Evolutionary conservation across 2,113 vertebrate genomes (phyloP).

Genomic region (Saimiri boliviensis): DNA sequence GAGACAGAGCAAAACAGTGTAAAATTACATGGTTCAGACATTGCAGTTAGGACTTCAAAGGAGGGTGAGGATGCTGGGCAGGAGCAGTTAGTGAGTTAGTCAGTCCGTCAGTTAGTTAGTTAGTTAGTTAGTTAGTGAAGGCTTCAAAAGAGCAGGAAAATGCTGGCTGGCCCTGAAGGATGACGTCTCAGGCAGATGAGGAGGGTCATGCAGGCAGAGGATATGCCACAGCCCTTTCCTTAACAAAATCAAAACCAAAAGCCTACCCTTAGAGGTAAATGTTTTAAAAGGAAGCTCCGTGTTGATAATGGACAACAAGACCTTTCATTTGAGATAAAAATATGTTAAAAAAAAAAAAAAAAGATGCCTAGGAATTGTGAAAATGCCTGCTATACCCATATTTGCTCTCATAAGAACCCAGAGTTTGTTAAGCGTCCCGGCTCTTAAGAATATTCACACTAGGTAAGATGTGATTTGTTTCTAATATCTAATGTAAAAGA

Average conservation of each 20-base stretch:
- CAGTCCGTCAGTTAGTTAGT: neutral
- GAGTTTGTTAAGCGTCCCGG: neutral
- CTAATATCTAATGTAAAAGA: no score
- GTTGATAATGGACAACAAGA: neutral
- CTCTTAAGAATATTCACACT: neutral
- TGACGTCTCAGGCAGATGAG: neutral
- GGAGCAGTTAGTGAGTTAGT: neutral
- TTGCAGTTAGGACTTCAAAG: neutral
- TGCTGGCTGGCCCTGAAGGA: neutral
- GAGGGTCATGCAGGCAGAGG: neutral
- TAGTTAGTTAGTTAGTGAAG: neutral
- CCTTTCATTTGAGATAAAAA: constrained; percentile 14
- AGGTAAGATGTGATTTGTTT: neutral
- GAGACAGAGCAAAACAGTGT: neutral
- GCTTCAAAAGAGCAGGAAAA: neutral
- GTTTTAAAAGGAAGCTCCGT: constrained; percentile 20
- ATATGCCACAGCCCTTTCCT: neutral
- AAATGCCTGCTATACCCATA: neutral
- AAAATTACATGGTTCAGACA: neutral
- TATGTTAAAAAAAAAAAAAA: neutral
- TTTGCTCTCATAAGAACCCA: neutral
- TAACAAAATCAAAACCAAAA: neutral
- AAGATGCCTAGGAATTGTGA: neutral
- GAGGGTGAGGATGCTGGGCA: neutral
- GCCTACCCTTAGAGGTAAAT: neutral